A percentile compares a stretch with the other conserved stretches of the same genome.
Evolutionary conservation across 2,113 vertebrate species (phyloP).

Genomic region (Mormyrus lacerda): DNA sequence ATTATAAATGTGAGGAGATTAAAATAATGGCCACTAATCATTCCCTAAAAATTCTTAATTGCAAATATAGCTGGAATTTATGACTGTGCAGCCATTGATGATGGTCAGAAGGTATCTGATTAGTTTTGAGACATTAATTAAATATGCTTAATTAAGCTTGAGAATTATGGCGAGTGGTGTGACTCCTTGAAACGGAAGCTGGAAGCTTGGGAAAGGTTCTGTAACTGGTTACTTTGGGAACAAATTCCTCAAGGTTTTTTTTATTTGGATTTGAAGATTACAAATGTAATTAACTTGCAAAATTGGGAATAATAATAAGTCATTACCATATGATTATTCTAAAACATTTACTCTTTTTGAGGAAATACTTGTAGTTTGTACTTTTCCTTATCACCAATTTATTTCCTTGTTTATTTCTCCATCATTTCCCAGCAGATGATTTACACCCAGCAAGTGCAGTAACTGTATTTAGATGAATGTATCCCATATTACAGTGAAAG

Average conservation of each 20-base stretch:
- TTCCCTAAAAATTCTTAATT: not conserved
- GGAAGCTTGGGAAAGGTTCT: not conserved
- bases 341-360: not conserved
- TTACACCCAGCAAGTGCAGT: not conserved
- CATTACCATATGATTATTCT: not conserved
- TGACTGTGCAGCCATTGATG: conserved; percentile 18
- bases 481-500: not conserved
- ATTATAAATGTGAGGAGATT: not conserved
- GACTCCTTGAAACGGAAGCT: not conserved
- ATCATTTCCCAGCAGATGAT: not conserved
- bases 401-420: not conserved
- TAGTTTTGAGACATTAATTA: conserved; percentile 41
- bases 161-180: not conserved
- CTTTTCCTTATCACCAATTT: not conserved
- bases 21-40: not conserved
- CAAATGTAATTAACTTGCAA: not conserved
- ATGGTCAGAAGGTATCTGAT: conserved; percentile 38
- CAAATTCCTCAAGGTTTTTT: not conserved
- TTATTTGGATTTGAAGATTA: not conserved
- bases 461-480: not conserved
- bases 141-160: conserved; percentile 32
- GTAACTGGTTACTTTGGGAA: not conserved
- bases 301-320: not conserved
- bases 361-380: not conserved
- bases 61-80: not conserved